Evolutionary conservation across 2,888 invertebrate species (phyloP), one percentile per base, ranked within the genome.

Genomic region (Synanthedon tipuliformis): DNA sequence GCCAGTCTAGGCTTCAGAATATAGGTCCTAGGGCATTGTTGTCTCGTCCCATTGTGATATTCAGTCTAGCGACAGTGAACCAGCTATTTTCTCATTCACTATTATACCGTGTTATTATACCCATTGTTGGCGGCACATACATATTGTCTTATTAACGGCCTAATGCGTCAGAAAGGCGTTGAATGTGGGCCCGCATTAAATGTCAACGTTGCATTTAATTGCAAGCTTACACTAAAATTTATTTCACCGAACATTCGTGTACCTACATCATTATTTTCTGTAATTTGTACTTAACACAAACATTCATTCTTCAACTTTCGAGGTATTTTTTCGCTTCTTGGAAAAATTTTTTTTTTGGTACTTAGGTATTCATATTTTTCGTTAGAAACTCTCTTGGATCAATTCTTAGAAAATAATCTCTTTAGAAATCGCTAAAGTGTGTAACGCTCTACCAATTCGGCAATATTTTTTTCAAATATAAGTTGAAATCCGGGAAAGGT

Each of bases 71-170:
- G 73, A 64, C 75, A 78, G 73, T 75, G 75, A 76, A 80, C 80
- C 80, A 78, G 81, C 81, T 73, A 81, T 82, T 82, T 83, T 83
- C 79, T 74, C 81, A 81, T 83, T 84, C 81, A 62, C 76, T 65
- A 81, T 82, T 82, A 81, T 81, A 69, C 75, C 64, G 69, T 69
- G 74, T 75, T 75, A 80, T 82, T 81, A 81, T 81, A 70, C 69
- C 70, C 79, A 82, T 84, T 85, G 85, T 83, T 73, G 61, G 66
- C 62, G 65, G 74, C 70, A 78, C 74, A 76, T 75, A 74, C 74
- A 74, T 73, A 61, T 61, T 61, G 68, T 61, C 68, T 67, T 70
- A 67, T 68, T 68, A 64, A 64, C 61, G 65, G 62, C 60, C 57
- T 64, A 66, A 65, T 64, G 63, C 62, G 58, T 57, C 55, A 57